Percentiles rank a stretch among this genome's conserved stretches.
Conservation (phyloP, 2,797 vertebrate genomes). For the Periparus ater region DNA sequence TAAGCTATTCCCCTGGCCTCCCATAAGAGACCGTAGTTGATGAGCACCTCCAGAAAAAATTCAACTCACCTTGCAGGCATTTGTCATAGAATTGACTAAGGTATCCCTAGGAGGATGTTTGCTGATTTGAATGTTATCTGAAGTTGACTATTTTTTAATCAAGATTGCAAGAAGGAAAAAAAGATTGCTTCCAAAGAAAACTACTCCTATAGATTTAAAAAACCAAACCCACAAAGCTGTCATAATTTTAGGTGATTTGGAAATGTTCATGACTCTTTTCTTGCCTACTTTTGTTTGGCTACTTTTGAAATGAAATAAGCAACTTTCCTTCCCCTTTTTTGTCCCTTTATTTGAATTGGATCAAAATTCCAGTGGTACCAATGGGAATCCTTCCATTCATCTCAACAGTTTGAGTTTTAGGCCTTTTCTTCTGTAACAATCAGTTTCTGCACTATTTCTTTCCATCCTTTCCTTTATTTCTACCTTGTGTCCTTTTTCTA, state of each 20-base stretch:
- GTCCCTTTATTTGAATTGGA: not conserved
- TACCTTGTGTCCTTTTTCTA: not conserved
- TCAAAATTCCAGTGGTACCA: not conserved
- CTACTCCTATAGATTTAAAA: not conserved
- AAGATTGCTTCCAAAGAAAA: not conserved
- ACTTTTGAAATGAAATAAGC: not conserved
- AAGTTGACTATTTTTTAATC: not conserved
- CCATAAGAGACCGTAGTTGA: not conserved
- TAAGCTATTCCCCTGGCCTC: not conserved
- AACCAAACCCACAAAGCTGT: not conserved
- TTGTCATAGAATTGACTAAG: not conserved
- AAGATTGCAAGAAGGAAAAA: not conserved
- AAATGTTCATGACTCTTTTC: not conserved
- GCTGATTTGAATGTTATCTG: not conserved
- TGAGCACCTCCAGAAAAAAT: not conserved
- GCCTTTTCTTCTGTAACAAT: not conserved
- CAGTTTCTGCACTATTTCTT: not conserved
- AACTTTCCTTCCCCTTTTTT: not conserved
- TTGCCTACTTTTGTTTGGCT: not conserved
- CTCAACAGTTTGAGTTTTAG: not conserved
- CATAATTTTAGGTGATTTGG: not conserved
- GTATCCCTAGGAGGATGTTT: not conserved
- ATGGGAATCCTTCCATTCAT: not conserved
- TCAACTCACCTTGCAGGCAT: not conserved
- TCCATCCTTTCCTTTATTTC: not conserved